A percentile compares a stretch with the other conserved stretches of the same genome.
phyloP scores from a whole-genome alignment of 2,797 vertebrate species.

The Gymnopithys bicolor region DNA sequence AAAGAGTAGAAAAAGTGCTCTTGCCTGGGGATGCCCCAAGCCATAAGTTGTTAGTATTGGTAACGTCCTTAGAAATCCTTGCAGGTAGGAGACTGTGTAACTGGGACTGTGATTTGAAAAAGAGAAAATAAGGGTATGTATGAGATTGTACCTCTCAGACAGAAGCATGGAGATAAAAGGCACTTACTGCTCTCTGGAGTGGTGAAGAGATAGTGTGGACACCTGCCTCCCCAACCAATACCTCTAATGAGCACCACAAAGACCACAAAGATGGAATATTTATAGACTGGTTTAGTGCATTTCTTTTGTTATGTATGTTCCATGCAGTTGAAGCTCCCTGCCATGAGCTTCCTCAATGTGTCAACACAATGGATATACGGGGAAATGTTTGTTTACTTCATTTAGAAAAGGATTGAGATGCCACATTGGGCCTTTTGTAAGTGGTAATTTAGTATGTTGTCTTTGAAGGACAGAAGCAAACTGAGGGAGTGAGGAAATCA shows the following conservation, averaged over 20 bases:
- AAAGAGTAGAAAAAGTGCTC: neutral
- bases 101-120: neutral
- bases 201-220: neutral
- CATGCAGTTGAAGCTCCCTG: neutral
- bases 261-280: neutral
- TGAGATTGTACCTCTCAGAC: neutral
- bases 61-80: neutral
- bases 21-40: accelerated
- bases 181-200: neutral
- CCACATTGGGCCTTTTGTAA: neutral
- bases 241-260: accelerated
- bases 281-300: neutral
- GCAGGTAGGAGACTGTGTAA: neutral
- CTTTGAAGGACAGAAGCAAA: neutral
- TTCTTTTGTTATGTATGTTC: neutral
- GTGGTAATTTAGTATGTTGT: neutral
- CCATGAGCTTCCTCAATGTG: neutral
- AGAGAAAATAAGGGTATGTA: neutral
- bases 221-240: neutral
- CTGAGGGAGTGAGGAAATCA: neutral
- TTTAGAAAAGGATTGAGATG: neutral
- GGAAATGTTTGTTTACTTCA: neutral
- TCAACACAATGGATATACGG: accelerated
- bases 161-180: neutral
- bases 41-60: neutral